Conservation (phyloP, 2,113 vertebrate species). For the Cebus imitator region DNA sequence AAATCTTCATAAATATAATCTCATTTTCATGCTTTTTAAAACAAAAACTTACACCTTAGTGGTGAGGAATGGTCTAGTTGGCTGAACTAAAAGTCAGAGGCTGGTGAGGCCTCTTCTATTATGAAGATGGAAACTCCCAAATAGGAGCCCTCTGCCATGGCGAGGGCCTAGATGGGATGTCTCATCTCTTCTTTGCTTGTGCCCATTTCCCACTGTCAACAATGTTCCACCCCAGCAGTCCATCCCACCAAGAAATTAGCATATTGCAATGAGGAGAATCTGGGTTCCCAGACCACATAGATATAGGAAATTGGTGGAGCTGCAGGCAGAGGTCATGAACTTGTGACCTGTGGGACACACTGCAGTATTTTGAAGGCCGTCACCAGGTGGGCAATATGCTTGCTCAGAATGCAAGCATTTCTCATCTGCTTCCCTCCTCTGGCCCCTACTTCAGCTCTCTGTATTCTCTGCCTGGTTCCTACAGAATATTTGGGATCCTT, state of each 20-base stretch:
- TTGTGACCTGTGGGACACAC: not conserved
- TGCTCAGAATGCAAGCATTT: not conserved
- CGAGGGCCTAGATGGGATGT: not conserved
- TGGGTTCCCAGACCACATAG: not conserved
- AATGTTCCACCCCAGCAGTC: not conserved
- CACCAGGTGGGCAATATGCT: not conserved
- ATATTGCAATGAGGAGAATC: not conserved
- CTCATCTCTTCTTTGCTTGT: not conserved
- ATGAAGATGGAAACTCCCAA: not conserved
- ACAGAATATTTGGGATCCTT: not conserved
- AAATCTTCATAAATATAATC: not conserved
- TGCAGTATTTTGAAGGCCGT: not conserved
- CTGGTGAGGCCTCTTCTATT: not conserved
- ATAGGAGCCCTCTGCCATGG: not conserved
- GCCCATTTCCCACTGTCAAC: not conserved
- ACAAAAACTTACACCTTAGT: not conserved
- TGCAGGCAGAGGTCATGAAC: not conserved
- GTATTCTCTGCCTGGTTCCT: not conserved
- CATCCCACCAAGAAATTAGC: not conserved
- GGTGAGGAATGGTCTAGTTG: not conserved
- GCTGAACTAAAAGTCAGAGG: not conserved
- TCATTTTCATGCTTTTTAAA: not conserved
- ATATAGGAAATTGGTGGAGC: not conserved
- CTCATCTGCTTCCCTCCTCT: not conserved
- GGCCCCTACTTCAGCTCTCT: not conserved